Base-by-base conservation (phyloP, 2,113 vertebrate genomes). In the Heterotilapia buettikoferi region DNA sequence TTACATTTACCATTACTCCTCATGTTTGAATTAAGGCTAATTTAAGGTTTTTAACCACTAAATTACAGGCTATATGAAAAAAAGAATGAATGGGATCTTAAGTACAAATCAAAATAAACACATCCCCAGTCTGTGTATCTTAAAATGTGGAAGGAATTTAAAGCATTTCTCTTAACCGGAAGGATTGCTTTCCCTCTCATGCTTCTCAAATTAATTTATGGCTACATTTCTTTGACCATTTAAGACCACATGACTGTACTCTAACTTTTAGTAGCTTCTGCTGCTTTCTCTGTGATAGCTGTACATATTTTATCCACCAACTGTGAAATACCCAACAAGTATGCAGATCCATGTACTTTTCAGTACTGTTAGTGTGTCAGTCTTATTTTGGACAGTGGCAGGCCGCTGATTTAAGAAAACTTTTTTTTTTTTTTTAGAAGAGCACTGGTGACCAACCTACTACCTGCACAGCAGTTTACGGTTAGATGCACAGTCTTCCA, bases 381-480 rank as follows among this genome's bases (percentile, higher is more conserved):
- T 38, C 10, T 68, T 21, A n/a, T 8, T 40, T 68, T 68, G 33
- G 19, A 68, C 4, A 21, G 33, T 38, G 19, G 63, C 63, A 21
- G 19, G 61, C 61, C 19, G 4, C 2, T 68, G 1, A 66, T 21
- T 38, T 38, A 13, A 8, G 31, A 66, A 66, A 7, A n/a, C 18
- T 1, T 21, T 54, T 1, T 0, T 43, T 38, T 40, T 56, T 0
- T 5, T 57, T 9, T 18, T 6, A 1, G 31, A 63, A 12, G 18
- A 36, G 6, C 4, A 66, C 61, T 36, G 61, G 18, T 36, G 61
- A 36, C 31, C 18, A n/a, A 63, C 59, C 57, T 33, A 33, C 16
- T 11, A 63, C 16, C 61, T 38, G 0, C 33, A 38, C 10, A 0
- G 33, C 33, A 0, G 19, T 38, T 66, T 68, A 5, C 5, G 19